These are phyloP conservation scores for Alloplasta piceator DNA, from an alignment of 2,888 invertebrate species.

Conservation along the genomic window DNA sequence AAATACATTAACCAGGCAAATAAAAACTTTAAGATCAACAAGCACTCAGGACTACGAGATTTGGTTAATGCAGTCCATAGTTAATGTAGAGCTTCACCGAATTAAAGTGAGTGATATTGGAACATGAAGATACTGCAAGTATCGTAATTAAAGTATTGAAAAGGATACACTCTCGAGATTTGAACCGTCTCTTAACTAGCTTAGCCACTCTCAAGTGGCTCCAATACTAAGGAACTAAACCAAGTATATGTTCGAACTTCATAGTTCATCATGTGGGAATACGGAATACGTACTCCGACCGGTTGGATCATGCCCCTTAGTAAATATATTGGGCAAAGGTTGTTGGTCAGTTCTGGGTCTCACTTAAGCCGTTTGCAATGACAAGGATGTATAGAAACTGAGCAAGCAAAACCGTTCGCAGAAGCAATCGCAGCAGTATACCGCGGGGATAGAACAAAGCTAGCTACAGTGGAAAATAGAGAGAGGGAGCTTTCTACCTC, in stretches of 20 bases:
- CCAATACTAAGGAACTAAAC: background rate
- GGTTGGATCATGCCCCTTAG: conserved; percentile 22
- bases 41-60: too few relatives aligned
- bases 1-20: too few relatives aligned
- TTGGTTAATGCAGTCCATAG: too few relatives aligned
- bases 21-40: too few relatives aligned
- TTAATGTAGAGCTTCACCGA: too few relatives aligned
- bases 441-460: conserved; percentile 41
- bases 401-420: conserved; percentile 40
- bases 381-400: conserved; percentile 29
- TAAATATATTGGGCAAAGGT: conserved; percentile 22
- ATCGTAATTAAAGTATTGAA: too few relatives aligned
- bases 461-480: conserved; percentile 14
- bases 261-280: background rate
- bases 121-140: too few relatives aligned
- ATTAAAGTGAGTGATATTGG: too few relatives aligned
- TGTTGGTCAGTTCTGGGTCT: conserved; percentile 31
- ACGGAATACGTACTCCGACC: background rate
- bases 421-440: conserved; percentile 45
- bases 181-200: too few relatives aligned
- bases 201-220: too few relatives aligned
- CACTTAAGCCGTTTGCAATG: conserved; percentile 28
- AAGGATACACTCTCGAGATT: too few relatives aligned
- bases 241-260: background rate
- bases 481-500: conserved; percentile 14